Evolutionary conservation across 1,140 invertebrate species (phyloP).

Genomic region (Zaprionus vittiger): DNA sequence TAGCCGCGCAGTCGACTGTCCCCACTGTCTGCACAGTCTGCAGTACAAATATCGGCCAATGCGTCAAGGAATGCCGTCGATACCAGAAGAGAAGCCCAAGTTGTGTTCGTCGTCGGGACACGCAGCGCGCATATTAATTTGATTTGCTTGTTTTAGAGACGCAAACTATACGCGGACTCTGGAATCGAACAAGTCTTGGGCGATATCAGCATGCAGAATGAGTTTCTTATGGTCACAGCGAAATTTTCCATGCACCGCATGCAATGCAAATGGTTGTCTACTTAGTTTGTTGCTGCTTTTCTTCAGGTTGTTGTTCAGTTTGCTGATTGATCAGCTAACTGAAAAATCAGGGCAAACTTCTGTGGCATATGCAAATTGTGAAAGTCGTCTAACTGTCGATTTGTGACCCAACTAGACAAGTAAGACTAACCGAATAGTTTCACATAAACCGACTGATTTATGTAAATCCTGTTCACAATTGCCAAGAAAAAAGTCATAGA

Average conservation of each 20-base stretch:
- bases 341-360: conserved; percentile 70
- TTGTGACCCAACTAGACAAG: conserved; percentile 51
- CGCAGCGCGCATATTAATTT: conserved; percentile 71
- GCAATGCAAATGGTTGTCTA: conserved; percentile 14
- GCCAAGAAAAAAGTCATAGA: neutral
- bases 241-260: conserved; percentile 34
- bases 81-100: conserved; percentile 23
- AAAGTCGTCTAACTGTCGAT: conserved; percentile 76
- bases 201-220: conserved; percentile 48
- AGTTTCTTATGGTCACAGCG: conserved; percentile 42
- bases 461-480: conserved; percentile 62
- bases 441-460: conserved; percentile 45
- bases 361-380: conserved; percentile 56
- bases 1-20: conserved; percentile 11
- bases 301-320: conserved; percentile 7
- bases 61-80: conserved; percentile 59
- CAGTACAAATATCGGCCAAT: conserved; percentile 71
- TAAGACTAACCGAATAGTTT: conserved; percentile 13
- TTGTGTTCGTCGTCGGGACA: conserved; percentile 18
- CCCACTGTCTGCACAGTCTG: conserved; percentile 41
- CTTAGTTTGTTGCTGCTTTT: neutral
- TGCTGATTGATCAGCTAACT: conserved; percentile 48
- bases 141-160: conserved; percentile 44
- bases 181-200: conserved; percentile 31
- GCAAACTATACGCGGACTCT: conserved; percentile 30